Conservation (phyloP, 2,888 invertebrate genomes). For the Ectemnius continuus region DNA sequence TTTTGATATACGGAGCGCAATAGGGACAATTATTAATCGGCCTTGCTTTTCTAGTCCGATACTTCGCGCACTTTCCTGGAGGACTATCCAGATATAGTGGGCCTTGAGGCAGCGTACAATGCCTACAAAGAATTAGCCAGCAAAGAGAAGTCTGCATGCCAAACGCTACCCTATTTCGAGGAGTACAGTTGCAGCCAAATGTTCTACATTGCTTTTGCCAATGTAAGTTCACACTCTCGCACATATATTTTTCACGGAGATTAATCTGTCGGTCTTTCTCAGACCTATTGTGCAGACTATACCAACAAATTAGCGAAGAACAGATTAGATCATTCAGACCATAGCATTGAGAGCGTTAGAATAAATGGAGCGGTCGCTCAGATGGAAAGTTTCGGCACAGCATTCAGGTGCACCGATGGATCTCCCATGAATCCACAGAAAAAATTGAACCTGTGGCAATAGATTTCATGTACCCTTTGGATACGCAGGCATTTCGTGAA, state of each 20-base stretch:
- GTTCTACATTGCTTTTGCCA: no score
- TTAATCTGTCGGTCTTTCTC: not conserved
- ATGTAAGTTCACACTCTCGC: not conserved
- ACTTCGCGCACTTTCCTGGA: not conserved
- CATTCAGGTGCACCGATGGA: no score
- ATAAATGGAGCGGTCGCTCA: no score
- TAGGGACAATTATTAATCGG: not conserved
- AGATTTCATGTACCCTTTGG: not conserved
- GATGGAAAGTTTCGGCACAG: no score
- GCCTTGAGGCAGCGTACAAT: no score
- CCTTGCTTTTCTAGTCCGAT: not conserved
- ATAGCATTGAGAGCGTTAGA: no score
- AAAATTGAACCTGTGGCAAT: conserved; percentile 8
- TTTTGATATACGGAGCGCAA: not conserved
- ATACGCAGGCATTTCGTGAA: no score
- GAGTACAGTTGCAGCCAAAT: no score
- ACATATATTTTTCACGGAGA: not conserved
- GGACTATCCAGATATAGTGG: not conserved
- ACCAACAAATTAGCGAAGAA: not conserved
- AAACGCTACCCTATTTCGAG: no score
- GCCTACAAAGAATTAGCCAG: no score
- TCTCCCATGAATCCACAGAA: not conserved
- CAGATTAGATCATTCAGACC: not conserved
- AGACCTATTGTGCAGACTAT: not conserved
- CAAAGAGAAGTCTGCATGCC: no score